phyloP scores from a whole-genome alignment of 2,113 vertebrate species.

The Charina bottae region DNA sequence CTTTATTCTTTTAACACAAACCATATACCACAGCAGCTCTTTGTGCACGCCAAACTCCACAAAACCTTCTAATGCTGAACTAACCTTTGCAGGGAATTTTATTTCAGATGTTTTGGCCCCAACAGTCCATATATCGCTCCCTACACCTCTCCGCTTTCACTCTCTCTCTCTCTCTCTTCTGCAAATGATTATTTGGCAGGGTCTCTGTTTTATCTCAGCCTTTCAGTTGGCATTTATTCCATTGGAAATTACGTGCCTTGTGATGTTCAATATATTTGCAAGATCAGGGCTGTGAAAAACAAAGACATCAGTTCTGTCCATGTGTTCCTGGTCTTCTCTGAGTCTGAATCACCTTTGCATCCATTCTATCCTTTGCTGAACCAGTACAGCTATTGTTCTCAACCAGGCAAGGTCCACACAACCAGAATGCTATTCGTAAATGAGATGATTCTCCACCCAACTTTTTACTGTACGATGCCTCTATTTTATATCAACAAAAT shows the following conservation, averaged over 20 bases:
- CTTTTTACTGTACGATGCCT: too few species aligned
- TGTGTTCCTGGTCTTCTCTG: constrained; percentile 20
- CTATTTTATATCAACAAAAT: neutral
- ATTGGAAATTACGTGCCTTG: constrained; percentile 48
- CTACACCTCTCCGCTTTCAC: neutral
- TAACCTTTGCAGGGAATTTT: constrained; percentile 5
- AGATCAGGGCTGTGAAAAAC: constrained; percentile 34
- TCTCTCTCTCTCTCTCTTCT: neutral
- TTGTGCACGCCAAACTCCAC: constrained; percentile 18
- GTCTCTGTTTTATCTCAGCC: constrained; percentile 44
- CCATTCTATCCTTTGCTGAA: constrained; percentile 28
- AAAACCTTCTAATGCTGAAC: neutral
- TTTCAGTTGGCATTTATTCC: constrained; percentile 42
- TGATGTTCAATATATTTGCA: constrained; percentile 53
- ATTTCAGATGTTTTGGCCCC: neutral
- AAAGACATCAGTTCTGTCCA: constrained; percentile 36
- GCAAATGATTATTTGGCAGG: constrained; percentile 30
- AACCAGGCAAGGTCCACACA: neutral
- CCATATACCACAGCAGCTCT: neutral
- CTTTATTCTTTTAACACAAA: constrained; percentile 26
- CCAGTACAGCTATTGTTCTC: neutral
- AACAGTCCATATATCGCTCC: neutral
- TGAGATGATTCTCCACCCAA: neutral
- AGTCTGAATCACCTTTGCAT: constrained; percentile 11
- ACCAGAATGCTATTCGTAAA: neutral